These are phyloP conservation scores for Hydrotaea cyrtoneurina DNA, from an alignment of 2,888 invertebrate species.

Conservation along the genomic window DNA sequence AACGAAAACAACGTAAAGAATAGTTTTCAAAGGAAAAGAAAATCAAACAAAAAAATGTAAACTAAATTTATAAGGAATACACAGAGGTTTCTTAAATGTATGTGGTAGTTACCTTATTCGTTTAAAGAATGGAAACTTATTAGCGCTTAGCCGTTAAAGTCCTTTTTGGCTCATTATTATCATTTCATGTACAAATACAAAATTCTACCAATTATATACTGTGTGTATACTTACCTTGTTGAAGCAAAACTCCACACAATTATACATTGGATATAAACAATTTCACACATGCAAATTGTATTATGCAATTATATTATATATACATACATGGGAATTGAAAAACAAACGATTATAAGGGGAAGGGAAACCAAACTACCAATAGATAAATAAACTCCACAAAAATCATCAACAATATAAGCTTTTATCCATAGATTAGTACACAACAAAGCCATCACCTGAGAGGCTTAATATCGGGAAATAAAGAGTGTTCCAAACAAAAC, in stretches of 20 bases:
- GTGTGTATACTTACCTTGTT: slow-evolving; percentile 50
- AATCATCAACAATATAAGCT: slow-evolving; percentile 78
- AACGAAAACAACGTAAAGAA: neutral
- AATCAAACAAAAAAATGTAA: slow-evolving; percentile 11
- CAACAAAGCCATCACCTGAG: slow-evolving; percentile 56
- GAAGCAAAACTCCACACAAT: slow-evolving; percentile 40
- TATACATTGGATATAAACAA: slow-evolving; percentile 19
- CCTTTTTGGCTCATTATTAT: neutral
- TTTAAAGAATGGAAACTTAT: slow-evolving; percentile 13
- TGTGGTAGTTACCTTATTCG: slow-evolving; percentile 51
- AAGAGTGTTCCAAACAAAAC: slow-evolving; percentile 23
- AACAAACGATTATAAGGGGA: neutral
- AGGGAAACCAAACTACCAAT: slow-evolving; percentile 35
- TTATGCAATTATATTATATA: neutral
- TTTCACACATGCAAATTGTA: slow-evolving; percentile 23
- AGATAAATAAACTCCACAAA: slow-evolving; percentile 76
- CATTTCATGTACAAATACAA: neutral
- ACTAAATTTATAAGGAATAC: slow-evolving; percentile 21
- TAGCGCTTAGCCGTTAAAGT: neutral
- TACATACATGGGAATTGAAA: slow-evolving; percentile 46
- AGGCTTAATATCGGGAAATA: slow-evolving; percentile 16
- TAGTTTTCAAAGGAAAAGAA: slow-evolving; percentile 3
- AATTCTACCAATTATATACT: slow-evolving; percentile 5
- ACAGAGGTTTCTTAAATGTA: neutral
- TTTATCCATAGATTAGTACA: slow-evolving; percentile 47